Evolutionary conservation across 2,888 invertebrate genomes (phyloP), one percentile per base, ranked within the genome.

Genomic region (Drosophila kuntzei): DNA sequence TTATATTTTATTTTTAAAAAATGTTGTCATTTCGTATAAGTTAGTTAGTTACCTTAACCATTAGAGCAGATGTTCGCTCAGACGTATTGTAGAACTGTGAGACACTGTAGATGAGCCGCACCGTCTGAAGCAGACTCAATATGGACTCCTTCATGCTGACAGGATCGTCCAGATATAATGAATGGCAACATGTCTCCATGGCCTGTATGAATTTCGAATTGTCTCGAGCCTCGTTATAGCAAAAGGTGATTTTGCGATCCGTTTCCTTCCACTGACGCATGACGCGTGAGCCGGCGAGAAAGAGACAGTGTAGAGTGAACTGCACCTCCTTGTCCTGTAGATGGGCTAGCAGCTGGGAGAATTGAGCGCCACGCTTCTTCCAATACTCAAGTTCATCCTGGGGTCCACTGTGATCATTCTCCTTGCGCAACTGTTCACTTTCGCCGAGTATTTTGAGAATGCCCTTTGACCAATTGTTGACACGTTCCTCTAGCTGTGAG

Each of bases 1-100:
- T 22, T 22, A 22, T 22, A 22, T 22, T 22, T 22, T 22, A 3
- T 4, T 22, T 22, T 22, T n/a, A n/a, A n/a, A n/a, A 22, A 22
- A 6, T 25, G 29, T 11, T 11, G 3, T 1, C 9, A 32, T 5
- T 12, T 32, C 0, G 7, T 4, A 7, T 1, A 8, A 29, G 2
- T 7, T 22, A 29, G 2, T 7, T 22, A 41, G 85, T 79, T 92
- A 96, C 96, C 94, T 99, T 99, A 43, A 99, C 98, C 96, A 99
- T 98, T 14, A 99, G 93, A 0, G 98, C 98, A 0, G 98, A 98
- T 64, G 98, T 98, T 84, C 98, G 95, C 92, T 99, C 98, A 0
- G 98, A 98, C 0, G 98, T 98, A 90, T 98, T 98, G 91, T 98
- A 99, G 92, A 98, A 98, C 91, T 97, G 96, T 0, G 98, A 98